A percentile compares a stretch with the other conserved stretches of the same genome.
Evolutionary conservation across 1,140 invertebrate species (phyloP).

Genomic region (Muscidifurax raptorellus): DNA sequence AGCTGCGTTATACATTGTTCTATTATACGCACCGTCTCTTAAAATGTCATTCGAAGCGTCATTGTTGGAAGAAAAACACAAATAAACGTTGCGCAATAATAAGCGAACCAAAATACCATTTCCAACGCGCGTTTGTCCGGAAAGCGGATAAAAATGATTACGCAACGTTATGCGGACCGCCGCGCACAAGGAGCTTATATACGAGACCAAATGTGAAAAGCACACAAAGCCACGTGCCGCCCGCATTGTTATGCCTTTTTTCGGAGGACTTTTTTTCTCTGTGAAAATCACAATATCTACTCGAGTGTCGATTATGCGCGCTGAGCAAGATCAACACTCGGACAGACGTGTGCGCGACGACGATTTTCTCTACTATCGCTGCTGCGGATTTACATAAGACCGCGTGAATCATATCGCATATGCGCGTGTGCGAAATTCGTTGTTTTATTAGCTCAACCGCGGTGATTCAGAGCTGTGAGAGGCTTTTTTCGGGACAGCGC

Average conservation of each 20-base stretch:
- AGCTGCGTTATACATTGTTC: too few relatives aligned
- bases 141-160: not conserved
- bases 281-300: not conserved
- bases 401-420: slow-evolving; percentile 10
- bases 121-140: not conserved
- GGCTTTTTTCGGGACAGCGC: not conserved
- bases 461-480: not conserved
- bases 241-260: slow-evolving; percentile 32
- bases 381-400: slow-evolving; percentile 40
- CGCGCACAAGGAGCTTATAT: not conserved
- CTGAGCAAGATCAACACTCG: slow-evolving; percentile 12
- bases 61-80: not conserved
- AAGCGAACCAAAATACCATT: not conserved
- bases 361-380: too few relatives aligned
- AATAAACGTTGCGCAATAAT: not conserved
- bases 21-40: too few relatives aligned
- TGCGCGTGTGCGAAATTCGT: not conserved
- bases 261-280: slow-evolving; percentile 14
- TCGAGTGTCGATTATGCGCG: slow-evolving; percentile 28
- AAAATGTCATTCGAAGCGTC: too few relatives aligned
- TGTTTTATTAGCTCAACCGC: slow-evolving; percentile 29
- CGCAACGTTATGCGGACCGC: not conserved
- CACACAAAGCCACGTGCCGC: slow-evolving; percentile 24
- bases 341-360: not conserved
- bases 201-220: not conserved